Conservation (phyloP, 2,113 vertebrate genomes). For the Zosterops japonicus region DNA sequence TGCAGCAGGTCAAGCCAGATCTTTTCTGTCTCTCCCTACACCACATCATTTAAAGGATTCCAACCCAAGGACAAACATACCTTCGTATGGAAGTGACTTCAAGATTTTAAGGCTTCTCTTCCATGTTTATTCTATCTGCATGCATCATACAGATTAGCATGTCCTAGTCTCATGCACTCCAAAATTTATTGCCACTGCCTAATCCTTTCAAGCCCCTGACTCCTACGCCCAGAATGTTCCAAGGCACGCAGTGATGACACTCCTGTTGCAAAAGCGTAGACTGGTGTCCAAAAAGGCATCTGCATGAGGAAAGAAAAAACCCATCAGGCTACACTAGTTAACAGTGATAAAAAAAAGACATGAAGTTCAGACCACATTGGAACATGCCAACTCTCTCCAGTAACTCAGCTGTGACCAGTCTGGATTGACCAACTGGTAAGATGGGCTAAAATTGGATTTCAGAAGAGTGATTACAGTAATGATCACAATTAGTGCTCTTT, state of each 20-base stretch:
- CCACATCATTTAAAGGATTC: not conserved
- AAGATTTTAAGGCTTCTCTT: not conserved
- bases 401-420: not conserved
- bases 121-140: not conserved
- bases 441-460: not conserved
- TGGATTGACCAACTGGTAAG: not conserved
- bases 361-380: not conserved
- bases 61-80: not conserved
- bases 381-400: not conserved
- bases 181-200: not conserved
- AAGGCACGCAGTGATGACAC: not conserved
- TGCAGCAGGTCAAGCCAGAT: not conserved
- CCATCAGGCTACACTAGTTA: not conserved
- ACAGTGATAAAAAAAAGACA: not conserved
- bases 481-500: not conserved
- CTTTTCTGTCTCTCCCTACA: not conserved
- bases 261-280: not conserved
- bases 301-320: not conserved
- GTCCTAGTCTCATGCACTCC: not conserved
- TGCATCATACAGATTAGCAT: not conserved
- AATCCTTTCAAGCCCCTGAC: not conserved
- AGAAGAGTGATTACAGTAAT: not conserved
- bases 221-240: not conserved
- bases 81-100: not conserved
- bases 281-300: not conserved